phyloP scores from a whole-genome alignment of 1,140 invertebrate genomes.

The Sesamia nonagrioides region DNA sequence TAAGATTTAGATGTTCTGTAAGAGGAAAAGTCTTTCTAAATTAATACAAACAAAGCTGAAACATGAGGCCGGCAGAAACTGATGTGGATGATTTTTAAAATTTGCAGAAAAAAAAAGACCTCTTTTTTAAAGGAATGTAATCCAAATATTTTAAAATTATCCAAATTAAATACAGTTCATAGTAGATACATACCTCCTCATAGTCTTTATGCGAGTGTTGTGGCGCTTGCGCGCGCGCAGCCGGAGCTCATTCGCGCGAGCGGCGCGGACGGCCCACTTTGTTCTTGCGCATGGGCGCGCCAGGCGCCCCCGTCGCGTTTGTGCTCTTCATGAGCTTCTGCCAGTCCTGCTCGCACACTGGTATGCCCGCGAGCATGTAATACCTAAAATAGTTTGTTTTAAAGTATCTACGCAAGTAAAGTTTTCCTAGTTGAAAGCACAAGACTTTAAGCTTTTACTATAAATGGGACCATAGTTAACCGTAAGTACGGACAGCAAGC shows the following conservation, averaged over 20 bases:
- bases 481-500: too few relatives aligned
- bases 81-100: too few relatives aligned
- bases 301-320: conserved; percentile 88
- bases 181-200: conserved; percentile 77
- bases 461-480: too few relatives aligned
- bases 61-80: too few relatives aligned
- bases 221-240: conserved; percentile 64
- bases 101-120: too few relatives aligned
- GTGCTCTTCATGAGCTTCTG: conserved; percentile 95
- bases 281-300: conserved; percentile 93
- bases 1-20: too few relatives aligned
- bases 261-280: conserved; percentile 89
- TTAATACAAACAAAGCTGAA: too few relatives aligned
- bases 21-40: too few relatives aligned
- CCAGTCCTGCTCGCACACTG: conserved; percentile 97
- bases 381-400: conserved; percentile 88
- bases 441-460: too few relatives aligned
- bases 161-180: background rate
- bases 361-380: conserved; percentile 94
- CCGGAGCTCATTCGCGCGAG: conserved; percentile 85
- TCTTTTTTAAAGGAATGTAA: too few relatives aligned
- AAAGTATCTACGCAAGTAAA: background rate
- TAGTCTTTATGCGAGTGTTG: conserved; percentile 79
- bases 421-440: too few relatives aligned
- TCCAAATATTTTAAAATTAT: background rate